phyloP scores from a whole-genome alignment of 1,140 invertebrate genomes.

The Cardiocondyla obscurior region DNA sequence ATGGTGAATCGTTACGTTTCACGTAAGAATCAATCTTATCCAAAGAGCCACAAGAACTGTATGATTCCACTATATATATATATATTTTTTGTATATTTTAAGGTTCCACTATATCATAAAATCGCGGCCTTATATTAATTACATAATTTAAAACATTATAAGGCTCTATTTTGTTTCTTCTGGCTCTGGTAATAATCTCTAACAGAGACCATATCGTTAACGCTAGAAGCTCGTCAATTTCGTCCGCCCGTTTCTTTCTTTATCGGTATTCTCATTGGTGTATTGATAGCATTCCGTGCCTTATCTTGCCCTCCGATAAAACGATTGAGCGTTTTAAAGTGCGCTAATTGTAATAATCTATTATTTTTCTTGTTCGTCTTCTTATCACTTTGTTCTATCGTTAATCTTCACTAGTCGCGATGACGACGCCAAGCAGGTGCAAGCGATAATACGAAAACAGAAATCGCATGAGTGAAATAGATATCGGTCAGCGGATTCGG shows the following conservation, averaged over 20 bases:
- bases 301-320: conserved; percentile 28
- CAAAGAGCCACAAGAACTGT: background rate
- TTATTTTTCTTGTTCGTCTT: conserved; percentile 9
- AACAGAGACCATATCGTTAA: conserved; percentile 16
- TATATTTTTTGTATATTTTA: no score
- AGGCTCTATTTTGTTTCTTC: conserved; percentile 48
- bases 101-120: background rate
- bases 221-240: conserved; percentile 29
- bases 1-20: background rate
- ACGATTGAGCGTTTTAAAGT: conserved; percentile 42
- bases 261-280: background rate
- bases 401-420: conserved; percentile 9
- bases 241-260: background rate
- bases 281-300: background rate
- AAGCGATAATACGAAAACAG: conserved; percentile 13
- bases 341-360: conserved; percentile 27
- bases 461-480: conserved; percentile 6
- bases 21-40: background rate
- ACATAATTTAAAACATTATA: conserved; percentile 35
- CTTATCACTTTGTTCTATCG: conserved; percentile 15
- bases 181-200: conserved; percentile 36
- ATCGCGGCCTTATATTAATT: conserved; percentile 27
- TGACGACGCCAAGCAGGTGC: conserved; percentile 11
- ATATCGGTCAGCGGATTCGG: conserved; percentile 1
- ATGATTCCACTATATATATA: no score